These are phyloP conservation scores for Megaceryle alcyon DNA, from an alignment of 2,797 vertebrate genomes.

Conservation along the genomic window DNA sequence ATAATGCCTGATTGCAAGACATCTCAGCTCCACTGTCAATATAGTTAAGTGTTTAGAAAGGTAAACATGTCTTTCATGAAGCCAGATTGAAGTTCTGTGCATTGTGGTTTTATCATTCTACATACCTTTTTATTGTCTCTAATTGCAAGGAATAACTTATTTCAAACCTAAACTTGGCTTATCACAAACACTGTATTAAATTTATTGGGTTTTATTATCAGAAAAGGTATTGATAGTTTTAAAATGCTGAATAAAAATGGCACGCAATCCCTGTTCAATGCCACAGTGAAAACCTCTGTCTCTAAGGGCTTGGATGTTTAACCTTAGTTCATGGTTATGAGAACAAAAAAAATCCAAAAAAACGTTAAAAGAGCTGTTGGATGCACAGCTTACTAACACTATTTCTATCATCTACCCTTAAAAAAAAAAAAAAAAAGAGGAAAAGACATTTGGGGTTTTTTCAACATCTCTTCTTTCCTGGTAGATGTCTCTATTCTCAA, in stretches of 20 bases:
- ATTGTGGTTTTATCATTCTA: background rate
- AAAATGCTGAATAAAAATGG: constrained; percentile 15
- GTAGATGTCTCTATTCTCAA: constrained; percentile 12
- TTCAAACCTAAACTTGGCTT: constrained; percentile 50
- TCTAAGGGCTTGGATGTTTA: background rate
- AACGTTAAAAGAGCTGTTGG: background rate
- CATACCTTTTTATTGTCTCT: constrained; percentile 53
- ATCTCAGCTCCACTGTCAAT: background rate
- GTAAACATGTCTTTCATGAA: background rate
- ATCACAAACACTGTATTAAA: background rate
- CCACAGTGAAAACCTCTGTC: background rate
- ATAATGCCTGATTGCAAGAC: constrained; percentile 30
- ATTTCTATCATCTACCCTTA: background rate
- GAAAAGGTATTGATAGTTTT: constrained; percentile 54
- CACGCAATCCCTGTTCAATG: constrained; percentile 41
- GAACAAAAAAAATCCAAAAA: background rate
- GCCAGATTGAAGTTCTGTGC: background rate
- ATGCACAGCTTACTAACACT: background rate
- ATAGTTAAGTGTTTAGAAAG: background rate
- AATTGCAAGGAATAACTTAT: constrained; percentile 37
- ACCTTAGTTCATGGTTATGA: background rate
- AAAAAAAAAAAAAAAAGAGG: background rate
- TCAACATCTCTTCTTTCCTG: constrained; percentile 39
- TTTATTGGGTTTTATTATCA: constrained; percentile 15
- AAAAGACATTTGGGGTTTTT: background rate